Percentiles rank a stretch among this genome's conserved stretches.
These are phyloP conservation scores for Chymomyza procnemis DNA, from an alignment of 2,888 invertebrate species.

Conservation along the genomic window DNA sequence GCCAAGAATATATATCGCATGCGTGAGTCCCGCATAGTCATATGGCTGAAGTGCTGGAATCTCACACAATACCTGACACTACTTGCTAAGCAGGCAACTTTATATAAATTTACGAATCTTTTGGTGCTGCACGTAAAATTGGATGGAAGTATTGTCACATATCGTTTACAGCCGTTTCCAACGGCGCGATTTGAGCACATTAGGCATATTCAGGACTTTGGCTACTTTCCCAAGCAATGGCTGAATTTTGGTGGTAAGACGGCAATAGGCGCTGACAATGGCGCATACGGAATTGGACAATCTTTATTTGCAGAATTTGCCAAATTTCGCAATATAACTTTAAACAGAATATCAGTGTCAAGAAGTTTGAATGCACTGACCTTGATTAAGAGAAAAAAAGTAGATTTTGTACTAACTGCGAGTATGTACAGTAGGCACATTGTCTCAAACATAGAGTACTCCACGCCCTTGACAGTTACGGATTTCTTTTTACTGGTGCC, in stretches of 20 bases:
- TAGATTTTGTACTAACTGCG: slow-evolving; percentile 31
- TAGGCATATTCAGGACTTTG: accelerated
- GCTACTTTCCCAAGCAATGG: slow-evolving; percentile 28
- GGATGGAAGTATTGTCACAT: neutral
- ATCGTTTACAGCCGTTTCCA: slow-evolving; percentile 47
- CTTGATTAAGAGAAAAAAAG: neutral
- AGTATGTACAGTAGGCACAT: neutral
- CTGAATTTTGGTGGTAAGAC: slow-evolving; percentile 34
- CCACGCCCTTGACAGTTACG: neutral
- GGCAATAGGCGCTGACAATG: slow-evolving; percentile 6
- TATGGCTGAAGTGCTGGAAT: slow-evolving; percentile 20
- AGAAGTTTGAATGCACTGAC: neutral
- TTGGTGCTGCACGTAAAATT: slow-evolving; percentile 17
- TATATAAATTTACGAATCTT: slow-evolving; percentile 25
- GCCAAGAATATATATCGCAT: slow-evolving; percentile 33
- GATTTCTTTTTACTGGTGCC: slow-evolving; percentile 40
- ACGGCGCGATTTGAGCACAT: neutral
- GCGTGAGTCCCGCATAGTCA: slow-evolving; percentile 39
- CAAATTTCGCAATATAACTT: slow-evolving; percentile 26
- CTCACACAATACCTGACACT: neutral
- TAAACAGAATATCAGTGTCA: neutral
- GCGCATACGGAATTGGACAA: slow-evolving; percentile 4
- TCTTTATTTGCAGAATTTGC: slow-evolving; percentile 12
- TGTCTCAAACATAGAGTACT: neutral
- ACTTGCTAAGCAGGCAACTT: neutral